Percentiles rank a stretch among this genome's conserved stretches.
phyloP scores from a whole-genome alignment of 2,113 vertebrate genomes.

The Chaenogobius annularis region DNA sequence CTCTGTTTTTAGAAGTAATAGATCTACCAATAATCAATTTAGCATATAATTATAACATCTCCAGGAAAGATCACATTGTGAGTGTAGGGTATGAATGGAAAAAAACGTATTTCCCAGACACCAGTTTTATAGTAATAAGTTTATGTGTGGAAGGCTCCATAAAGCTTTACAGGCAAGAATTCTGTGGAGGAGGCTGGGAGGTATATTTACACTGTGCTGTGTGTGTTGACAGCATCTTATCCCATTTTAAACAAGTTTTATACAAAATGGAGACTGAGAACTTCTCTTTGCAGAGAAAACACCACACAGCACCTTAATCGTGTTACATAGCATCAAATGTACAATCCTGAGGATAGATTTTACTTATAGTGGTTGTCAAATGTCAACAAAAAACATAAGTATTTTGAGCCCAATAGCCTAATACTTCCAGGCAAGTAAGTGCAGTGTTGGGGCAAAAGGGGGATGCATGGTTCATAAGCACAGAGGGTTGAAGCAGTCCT shows the following conservation, averaged over 20 bases:
- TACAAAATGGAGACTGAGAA: constrained; percentile 25
- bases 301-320: constrained; percentile 56
- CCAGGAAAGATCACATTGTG: constrained; percentile 18
- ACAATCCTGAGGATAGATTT: constrained; percentile 92
- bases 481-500: constrained; percentile 74
- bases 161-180: constrained; percentile 40
- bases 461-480: constrained; percentile 72
- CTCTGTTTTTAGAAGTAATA: not conserved
- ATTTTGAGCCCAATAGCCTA: constrained; percentile 34
- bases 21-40: not conserved
- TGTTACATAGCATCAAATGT: constrained; percentile 54
- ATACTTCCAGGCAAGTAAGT: constrained; percentile 27
- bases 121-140: constrained; percentile 15
- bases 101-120: constrained; percentile 22
- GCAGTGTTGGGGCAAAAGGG: constrained; percentile 47
- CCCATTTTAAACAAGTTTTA: constrained; percentile 32
- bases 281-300: constrained; percentile 43
- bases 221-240: constrained; percentile 59
- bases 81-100: constrained; percentile 21
- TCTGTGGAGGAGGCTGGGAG: constrained; percentile 38
- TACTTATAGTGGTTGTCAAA: constrained; percentile 73
- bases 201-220: constrained; percentile 58
- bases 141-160: constrained; percentile 36
- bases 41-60: constrained; percentile 17
- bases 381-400: constrained; percentile 61